These are phyloP conservation scores for Drosophila novamexicana DNA, from an alignment of 1,140 invertebrate species.

Conservation along the genomic window DNA sequence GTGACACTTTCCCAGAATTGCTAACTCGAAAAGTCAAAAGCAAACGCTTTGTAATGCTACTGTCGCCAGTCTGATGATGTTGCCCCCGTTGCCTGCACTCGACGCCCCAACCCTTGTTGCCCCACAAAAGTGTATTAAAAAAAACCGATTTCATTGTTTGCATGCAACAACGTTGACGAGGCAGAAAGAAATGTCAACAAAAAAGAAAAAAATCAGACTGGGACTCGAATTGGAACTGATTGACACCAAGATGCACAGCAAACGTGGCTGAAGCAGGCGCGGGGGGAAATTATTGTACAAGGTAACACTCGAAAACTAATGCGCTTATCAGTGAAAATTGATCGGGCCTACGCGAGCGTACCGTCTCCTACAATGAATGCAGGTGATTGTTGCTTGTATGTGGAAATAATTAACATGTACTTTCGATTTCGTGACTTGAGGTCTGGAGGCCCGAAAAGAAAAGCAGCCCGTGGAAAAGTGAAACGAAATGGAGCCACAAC, in stretches of 20 bases:
- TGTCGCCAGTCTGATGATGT: constrained; percentile 55
- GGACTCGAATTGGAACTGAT: constrained; percentile 60
- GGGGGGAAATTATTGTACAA: constrained; percentile 44
- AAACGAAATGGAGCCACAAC: constrained; percentile 39
- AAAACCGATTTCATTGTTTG: constrained; percentile 55
- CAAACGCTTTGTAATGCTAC: constrained; percentile 74
- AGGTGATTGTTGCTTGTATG: constrained; percentile 77
- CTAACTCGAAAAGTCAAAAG: constrained; percentile 45
- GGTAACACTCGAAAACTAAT: constrained; percentile 72
- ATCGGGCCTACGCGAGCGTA: constrained; percentile 39
- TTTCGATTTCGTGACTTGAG: constrained; percentile 71
- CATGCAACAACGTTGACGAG: constrained; percentile 74
- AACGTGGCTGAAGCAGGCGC: constrained; percentile 5
- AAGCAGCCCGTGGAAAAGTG: constrained; percentile 27
- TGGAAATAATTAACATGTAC: constrained; percentile 81
- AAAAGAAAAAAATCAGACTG: constrained; percentile 27
- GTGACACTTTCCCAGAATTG: constrained; percentile 70
- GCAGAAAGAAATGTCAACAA: constrained; percentile 71
- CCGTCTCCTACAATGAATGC: constrained; percentile 53
- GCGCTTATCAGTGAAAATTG: constrained; percentile 76
- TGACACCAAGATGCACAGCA: constrained; percentile 54
- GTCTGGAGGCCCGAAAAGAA: constrained; percentile 23
- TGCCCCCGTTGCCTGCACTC: constrained; percentile 2
- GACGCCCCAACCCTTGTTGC: constrained; percentile 10
- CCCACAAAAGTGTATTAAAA: constrained; percentile 11